Evolutionary conservation across 1,140 invertebrate genomes (phyloP), one percentile per base, ranked within the genome.

Genomic region (Melanaphis sacchari): DNA sequence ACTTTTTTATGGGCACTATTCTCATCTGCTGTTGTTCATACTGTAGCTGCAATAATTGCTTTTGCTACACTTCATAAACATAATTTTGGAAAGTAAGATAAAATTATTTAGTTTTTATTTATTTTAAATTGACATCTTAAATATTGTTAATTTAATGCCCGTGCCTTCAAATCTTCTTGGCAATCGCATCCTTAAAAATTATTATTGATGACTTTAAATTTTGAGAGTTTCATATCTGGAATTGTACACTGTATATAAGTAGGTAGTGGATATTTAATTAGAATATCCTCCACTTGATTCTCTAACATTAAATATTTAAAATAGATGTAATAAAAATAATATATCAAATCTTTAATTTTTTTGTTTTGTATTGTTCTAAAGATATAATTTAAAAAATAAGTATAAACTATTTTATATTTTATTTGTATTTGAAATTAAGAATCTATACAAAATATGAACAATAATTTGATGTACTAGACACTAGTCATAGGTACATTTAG

Each of bases 1-100:
- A 97, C 99, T 94, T 98, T 98, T 96, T 95, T 99, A 93, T 99
- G 98, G 98, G 98, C 98, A 36, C 96, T 99, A 94, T 98, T 98
- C 95, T 99, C 98, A 31, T 99, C 98, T 41, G 96, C 99, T 94
- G 97, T 99, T 95, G 98, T 99, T 88, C 98, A 99, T 95, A 97
- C 97, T 38, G 97, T 98, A 94, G 98, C 98, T 93, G 98, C 97
- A n/a, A 95, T 97, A 38, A 98, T 99, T 94, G 98, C 98, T 40
- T 98, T 99, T 95, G 97, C 97, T 82, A 98, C 98, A 90, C 96
- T 99, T 91, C 96, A 98, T 59, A 98, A 98, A 96, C 98, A 99
- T 95, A 98, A 98, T 95, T 97, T 98, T 95, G 98, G 98, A 93
- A 98, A 98, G 96, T 96, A 95, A 94, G 96, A 96, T 94, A 40